Base-by-base conservation (phyloP, 1,140 invertebrate genomes). In the Pseudomyrmex sp. region DNA sequence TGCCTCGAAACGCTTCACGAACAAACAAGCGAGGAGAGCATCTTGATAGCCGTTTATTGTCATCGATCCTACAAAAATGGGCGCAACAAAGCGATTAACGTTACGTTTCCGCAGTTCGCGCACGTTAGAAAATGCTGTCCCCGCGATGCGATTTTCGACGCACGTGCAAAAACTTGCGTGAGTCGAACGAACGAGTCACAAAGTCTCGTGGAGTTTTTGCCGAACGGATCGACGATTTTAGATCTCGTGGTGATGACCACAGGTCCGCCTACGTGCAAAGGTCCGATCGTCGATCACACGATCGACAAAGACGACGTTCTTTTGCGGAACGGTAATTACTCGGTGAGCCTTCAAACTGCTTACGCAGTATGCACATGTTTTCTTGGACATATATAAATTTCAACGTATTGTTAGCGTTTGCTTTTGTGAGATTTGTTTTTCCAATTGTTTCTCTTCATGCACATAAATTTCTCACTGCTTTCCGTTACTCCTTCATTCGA, bases 1-100 rank as follows among this genome's bases (percentile, higher is more conserved):
- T 91, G 91, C 9, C 12, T 91, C 46, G 91, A 91, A 10, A 75
- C 90, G 77, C 63, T 90, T 35, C 18, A 82, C 50, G 35, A 75
- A 0, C 13, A 59, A 46, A 9, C 3, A 13, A 61, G 35, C 0
- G 20, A 10, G 3, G 0, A 68, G 15, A 68, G 15, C n/a, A 13
- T n/a, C 3, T 75, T 69, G 1, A 62, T 86, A 13, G 23, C 87
- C 23, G 86, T 91, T 35, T 9, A 80, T n/a, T 91, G 91, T 46
- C 26, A 26, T 26, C 58, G 13, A 15, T 77, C 82, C 8, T 75
- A 80, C 44, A 15, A 68, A 18, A 23, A 65, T 7, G 65, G n/a
- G 63, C 18, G 52, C 15, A 35, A 8, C 15, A 56, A 46, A 59
- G 5, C n/a, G 0, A 10, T 12, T 10, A 63, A n/a, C 15, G 2